Conservation (phyloP, 2,113 vertebrate genomes). For the Osmerus mordax region DNA sequence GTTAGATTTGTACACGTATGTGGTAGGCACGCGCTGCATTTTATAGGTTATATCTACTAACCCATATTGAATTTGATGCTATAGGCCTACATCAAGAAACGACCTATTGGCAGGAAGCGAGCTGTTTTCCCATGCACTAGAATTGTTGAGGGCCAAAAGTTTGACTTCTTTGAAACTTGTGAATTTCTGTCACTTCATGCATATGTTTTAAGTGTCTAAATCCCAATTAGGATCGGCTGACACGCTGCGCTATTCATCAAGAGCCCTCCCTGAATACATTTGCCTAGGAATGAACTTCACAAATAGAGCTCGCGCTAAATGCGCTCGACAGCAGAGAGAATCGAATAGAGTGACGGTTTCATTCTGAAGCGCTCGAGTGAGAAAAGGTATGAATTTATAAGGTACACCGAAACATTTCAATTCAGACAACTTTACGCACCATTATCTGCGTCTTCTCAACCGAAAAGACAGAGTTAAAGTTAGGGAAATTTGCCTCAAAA, state of each 20-base stretch:
- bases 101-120: slow-evolving; percentile 9
- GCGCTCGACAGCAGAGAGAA: slow-evolving; percentile 95
- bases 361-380: slow-evolving; percentile 85
- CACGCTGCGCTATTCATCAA: slow-evolving; percentile 95
- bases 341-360: slow-evolving; percentile 89
- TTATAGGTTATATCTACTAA: too few relatives aligned
- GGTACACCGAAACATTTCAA: slow-evolving; percentile 97
- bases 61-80: too few relatives aligned
- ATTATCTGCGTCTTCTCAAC: slow-evolving; percentile 92
- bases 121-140: slow-evolving; percentile 46
- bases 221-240: slow-evolving; percentile 99
- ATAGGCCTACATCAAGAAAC: too few relatives aligned
- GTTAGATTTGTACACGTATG: too few relatives aligned
- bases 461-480: slow-evolving; percentile 85
- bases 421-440: slow-evolving; percentile 88
- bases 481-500: slow-evolving; percentile 78
- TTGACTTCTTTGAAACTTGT: slow-evolving; percentile 87
- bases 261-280: slow-evolving; percentile 94
- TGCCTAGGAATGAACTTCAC: slow-evolving; percentile 99
- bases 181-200: slow-evolving; percentile 94
- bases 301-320: slow-evolving; percentile 93
- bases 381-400: slow-evolving; percentile 99
- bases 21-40: too few relatives aligned
- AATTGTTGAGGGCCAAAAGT: slow-evolving; percentile 74
- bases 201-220: slow-evolving; percentile 99